Evolutionary conservation across 2,888 invertebrate genomes (phyloP).

Genomic region (Muscina levida): DNA sequence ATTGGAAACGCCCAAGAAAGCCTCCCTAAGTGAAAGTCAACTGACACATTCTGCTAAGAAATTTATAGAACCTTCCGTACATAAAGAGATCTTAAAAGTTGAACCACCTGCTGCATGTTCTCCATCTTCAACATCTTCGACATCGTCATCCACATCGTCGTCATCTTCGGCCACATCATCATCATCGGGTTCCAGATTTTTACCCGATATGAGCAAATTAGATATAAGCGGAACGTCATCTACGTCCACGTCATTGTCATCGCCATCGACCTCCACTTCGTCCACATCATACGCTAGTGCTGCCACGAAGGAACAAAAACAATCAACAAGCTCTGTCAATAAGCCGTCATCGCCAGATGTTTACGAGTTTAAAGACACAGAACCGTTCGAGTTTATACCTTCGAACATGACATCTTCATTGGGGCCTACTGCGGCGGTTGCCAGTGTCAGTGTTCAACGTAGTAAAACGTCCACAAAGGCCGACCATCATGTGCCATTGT

Average conservation of each 20-base stretch:
- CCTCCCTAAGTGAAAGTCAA: conserved; percentile 40
- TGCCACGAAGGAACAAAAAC: conserved; percentile 49
- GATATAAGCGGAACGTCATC: conserved; percentile 73
- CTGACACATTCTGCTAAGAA: conserved; percentile 65
- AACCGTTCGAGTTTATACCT: conserved; percentile 87
- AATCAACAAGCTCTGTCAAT: conserved; percentile 41
- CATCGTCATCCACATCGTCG: conserved; percentile 74
- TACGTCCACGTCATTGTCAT: conserved; percentile 58
- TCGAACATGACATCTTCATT: conserved; percentile 39
- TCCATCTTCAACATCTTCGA: conserved; percentile 73
- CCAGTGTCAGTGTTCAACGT: conserved; percentile 18
- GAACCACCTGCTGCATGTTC: conserved; percentile 72
- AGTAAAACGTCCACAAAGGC: conserved; percentile 41
- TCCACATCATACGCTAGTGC: conserved; percentile 57
- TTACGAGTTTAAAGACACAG: conserved; percentile 94
- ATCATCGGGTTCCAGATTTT: conserved; percentile 69
- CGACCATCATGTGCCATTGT: conserved; percentile 50
- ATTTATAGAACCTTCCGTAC: conserved; percentile 69
- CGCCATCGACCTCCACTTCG: conserved; percentile 52
- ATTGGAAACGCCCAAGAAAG: conserved; percentile 63
- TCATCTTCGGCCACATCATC: conserved; percentile 67
- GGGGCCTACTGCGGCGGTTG: conserved; percentile 11
- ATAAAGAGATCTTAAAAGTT: conserved; percentile 73
- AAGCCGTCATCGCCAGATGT: conserved; percentile 82
- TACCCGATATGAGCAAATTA: conserved; percentile 76